Evolutionary conservation across 2,797 vertebrate species (phyloP), one percentile per base, ranked within the genome.

Genomic region (Phyllotis vaccarum): DNA sequence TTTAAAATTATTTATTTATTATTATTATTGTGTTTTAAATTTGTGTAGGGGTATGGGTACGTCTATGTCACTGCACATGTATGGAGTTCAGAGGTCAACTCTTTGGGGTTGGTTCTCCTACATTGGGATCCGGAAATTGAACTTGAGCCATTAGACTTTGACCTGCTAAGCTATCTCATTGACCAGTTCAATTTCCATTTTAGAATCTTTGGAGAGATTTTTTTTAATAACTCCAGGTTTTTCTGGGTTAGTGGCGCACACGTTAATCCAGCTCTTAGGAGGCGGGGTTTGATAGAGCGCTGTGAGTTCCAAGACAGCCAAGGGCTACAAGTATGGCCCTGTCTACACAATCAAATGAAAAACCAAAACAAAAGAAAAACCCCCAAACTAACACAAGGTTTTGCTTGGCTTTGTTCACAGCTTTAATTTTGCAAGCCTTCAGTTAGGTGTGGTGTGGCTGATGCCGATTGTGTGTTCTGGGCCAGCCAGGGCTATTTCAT

Each of bases 401-500:
- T 93, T 90, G n/a, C 74, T 93, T 52, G 40, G 34, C 64, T 90
- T 34, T 12, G 80, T 90, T 94, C 10, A 91, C 11, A 79, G 13
- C 62, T 70, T 91, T 93, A 52, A 43, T 91, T 34, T 54, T 54
- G 74, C 56, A 87, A 94, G 82, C 8, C 14, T 75, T 81, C 11
- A 27, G 31, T 22, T 31, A 70, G 83, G 21, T 37, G 43, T 37
- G 12, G 21, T 52, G 29, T 66, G 62, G 46, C 27, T 14, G 60
- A n/a, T 6, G 9, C 9, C 60, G 60, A 14, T 49, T 85, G 27
- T 46, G 40, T 19, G 40, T 64, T 83, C 58, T 29, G 46, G 40
- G 8, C 37, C 81, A 64, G 81, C 81, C 27, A 6, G 37, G 56
- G 58, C 40, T 64, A 83, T 16, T 27, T 43, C 19, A 60, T 24